Base-by-base conservation (phyloP, 2,888 invertebrate genomes). In the Sinohyriopsis cumingii region DNA sequence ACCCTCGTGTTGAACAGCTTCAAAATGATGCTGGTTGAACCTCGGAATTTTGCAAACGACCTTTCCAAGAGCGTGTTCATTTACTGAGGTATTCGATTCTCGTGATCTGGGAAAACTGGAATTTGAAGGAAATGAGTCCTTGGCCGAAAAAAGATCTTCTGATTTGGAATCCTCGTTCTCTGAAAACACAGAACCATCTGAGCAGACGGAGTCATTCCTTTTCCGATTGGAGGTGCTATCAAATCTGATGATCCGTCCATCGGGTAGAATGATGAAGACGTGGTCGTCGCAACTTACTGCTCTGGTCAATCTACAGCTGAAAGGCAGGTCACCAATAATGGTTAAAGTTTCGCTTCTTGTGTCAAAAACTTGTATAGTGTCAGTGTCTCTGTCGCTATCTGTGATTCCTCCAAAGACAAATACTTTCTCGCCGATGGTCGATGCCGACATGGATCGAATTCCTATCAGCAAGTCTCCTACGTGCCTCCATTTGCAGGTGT, bases 321-420 rank as follows among this genome's bases (percentile, higher is more conserved):
- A 83, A 9, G 84, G 83, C 1, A 84, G 74, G 63, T 83, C 81
- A 5, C 82, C 82, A 59, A 83, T 80, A 25, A 82, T 77, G 2
- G 82, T 81, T 12, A 82, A 73, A 45, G 77, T 79, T 19, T 77
- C 77, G 1, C 76, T 64, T 15, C 84, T 65, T 3, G 85, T 81
- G 65, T 85, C 84, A 68, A 78, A 85, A 67, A 81, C 81, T 60
- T 85, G 85, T 28, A 84, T 82, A 24, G 80, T 79, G 65, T 81
- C 81, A 12, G 83, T 80, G 68, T 83, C 84, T 56, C 80, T 80
- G 63, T 85, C 83, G 45, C 80, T 80, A 63, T 82, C 81, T 55
- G 80, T 81, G 18, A 83, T 83, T 9, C 85, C 85, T 15, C 85
- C 85, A 67, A 83, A 84, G 12, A 82, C 68, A 67, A 80, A 85